Evolutionary conservation across 2,888 invertebrate species (phyloP), one percentile per base, ranked within the genome.

Genomic region (Agrotis puta): DNA sequence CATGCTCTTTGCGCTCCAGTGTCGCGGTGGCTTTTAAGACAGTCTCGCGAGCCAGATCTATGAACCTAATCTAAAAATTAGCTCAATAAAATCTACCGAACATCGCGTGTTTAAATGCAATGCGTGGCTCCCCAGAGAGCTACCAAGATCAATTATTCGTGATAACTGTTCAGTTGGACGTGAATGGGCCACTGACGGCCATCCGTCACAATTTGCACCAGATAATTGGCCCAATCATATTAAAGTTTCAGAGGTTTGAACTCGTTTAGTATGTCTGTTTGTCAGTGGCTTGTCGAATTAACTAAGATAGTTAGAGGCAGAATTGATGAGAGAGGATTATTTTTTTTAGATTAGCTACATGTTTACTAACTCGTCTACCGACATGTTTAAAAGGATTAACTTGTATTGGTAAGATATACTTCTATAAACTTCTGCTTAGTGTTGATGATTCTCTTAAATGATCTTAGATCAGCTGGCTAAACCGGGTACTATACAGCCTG

Each of bases 121-220:
- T 90, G 54, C 62, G 66, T 61, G 50, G n/a, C 14, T 62, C 66
- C 84, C 87, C 64, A 83, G 86, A 70, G 83, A 69, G 27, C 57
- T 64, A 64, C 73, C 62, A 39, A 82, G 74, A 88, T 91, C 89
- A 90, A 92, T 90, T 92, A 92, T 93, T 91, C 88, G 82, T 74
- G 68, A 72, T 85, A 82, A 82, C 74, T 82, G 70, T 74, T 71
- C 61, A 66, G 70, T 48, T 66, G 70, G 65, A 69, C 76, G 63
- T 61, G 66, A 83, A 83, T 83, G 70, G 66, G 65, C 64, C 62
- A 77, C 82, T 88, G 87, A 88, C 57, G n/a, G 79, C 86, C 79
- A 88, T 92, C 82, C 85, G 89, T 94, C 90, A 88, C 89, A 88
- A 92, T 93, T 94, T 91, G 87, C 90, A 92, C 90, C 87, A 89